Evolutionary conservation across 2,888 invertebrate species (phyloP).

Genomic region (Enchytraeus crypticus): DNA sequence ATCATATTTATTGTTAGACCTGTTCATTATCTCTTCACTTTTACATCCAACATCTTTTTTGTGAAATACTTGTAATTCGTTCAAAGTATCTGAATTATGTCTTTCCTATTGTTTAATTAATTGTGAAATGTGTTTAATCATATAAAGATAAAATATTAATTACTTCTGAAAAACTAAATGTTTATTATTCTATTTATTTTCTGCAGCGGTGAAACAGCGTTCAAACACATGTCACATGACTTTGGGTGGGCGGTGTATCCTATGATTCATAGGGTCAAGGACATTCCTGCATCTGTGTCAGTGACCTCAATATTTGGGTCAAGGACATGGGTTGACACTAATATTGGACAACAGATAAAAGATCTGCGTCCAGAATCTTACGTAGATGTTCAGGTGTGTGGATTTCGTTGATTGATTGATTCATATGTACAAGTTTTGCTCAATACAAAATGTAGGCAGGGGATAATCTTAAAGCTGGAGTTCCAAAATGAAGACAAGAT

Average conservation of each 20-base stretch:
- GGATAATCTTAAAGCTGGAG: too few relatives aligned
- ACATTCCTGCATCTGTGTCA: slow-evolving; percentile 63
- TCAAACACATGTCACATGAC: slow-evolving; percentile 74
- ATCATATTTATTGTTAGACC: too few relatives aligned
- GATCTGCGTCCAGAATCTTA: slow-evolving; percentile 60
- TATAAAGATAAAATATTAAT: not conserved
- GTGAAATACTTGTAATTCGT: too few relatives aligned
- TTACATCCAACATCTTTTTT: too few relatives aligned
- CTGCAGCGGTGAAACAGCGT: slow-evolving; percentile 81
- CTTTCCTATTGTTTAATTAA: too few relatives aligned
- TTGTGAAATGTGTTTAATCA: not conserved
- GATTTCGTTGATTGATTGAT: not conserved
- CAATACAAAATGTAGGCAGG: too few relatives aligned
- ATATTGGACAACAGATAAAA: slow-evolving; percentile 68
- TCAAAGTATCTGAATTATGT: too few relatives aligned
- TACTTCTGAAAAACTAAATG: not conserved
- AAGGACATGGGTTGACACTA: slow-evolving; percentile 82
- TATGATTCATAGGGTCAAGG: slow-evolving; percentile 70
- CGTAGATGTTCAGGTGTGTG: slow-evolving; percentile 68
- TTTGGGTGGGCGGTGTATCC: slow-evolving; percentile 95
- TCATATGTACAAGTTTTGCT: too few relatives aligned
- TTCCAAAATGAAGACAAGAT: too few relatives aligned
- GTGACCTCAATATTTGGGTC: slow-evolving; percentile 85
- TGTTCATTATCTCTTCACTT: too few relatives aligned
- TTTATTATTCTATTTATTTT: not conserved